Conservation (phyloP, 2,797 vertebrate genomes). For the Sylvilagus floridanus region DNA sequence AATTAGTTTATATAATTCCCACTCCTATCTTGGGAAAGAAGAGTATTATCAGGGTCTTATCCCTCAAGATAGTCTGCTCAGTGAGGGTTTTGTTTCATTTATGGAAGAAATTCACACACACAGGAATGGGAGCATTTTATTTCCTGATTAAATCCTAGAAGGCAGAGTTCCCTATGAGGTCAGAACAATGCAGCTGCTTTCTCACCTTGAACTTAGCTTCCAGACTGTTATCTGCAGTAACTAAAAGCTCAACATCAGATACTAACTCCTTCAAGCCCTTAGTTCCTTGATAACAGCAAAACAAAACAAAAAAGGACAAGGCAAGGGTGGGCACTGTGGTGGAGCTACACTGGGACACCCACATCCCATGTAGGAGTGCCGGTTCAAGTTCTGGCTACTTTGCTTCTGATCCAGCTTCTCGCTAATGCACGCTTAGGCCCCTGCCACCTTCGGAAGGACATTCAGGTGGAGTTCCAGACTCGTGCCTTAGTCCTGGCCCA, state of each 20-base stretch:
- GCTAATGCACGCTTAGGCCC: no score
- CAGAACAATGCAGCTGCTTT: slow-evolving; percentile 16
- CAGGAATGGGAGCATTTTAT: slow-evolving; percentile 38
- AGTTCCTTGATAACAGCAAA: slow-evolving; percentile 37
- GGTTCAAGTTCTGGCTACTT: no score
- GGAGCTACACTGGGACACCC: no score
- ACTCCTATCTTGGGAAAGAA: not conserved
- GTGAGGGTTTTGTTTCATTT: not conserved
- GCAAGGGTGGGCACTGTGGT: no score
- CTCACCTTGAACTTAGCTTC: slow-evolving; percentile 9
- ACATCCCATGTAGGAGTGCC: no score
- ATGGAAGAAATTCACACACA: slow-evolving; percentile 37
- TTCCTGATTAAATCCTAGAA: slow-evolving; percentile 29
- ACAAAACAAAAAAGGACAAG: not conserved
- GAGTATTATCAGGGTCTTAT: not conserved
- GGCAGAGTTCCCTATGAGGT: not conserved
- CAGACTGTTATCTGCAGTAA: slow-evolving; percentile 18
- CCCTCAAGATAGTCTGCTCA: not conserved
- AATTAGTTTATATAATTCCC: not conserved
- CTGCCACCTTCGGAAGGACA: no score
- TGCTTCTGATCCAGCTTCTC: no score
- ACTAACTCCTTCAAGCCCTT: slow-evolving; percentile 32
- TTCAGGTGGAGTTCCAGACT: no score
- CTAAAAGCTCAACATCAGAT: slow-evolving; percentile 6
- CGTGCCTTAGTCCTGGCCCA: no score